Percentiles rank a stretch among this genome's conserved stretches.
These are phyloP conservation scores for Diplogasteroides magnus DNA, from an alignment of 1,140 invertebrate species.

Conservation along the genomic window DNA sequence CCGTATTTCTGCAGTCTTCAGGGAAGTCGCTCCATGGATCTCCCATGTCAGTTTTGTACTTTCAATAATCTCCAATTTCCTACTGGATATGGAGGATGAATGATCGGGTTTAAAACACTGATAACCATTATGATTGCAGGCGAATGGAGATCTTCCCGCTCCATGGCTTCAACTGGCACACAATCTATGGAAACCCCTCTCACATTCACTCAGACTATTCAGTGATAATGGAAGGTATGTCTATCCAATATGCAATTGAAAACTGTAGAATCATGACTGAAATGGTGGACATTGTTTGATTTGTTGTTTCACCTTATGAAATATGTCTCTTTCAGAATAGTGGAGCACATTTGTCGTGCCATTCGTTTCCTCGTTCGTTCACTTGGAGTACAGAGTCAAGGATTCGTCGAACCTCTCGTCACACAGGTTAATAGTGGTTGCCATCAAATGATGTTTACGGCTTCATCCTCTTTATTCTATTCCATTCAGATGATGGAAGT, in stretches of 20 bases:
- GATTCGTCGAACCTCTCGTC: constrained; percentile 74
- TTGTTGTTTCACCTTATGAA: background rate
- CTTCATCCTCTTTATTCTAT: background rate
- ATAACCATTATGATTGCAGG: background rate
- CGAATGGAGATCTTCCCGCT: constrained; percentile 72
- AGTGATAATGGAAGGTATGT: constrained; percentile 8
- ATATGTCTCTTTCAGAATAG: constrained; percentile 63
- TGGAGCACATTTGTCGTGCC: constrained; percentile 84
- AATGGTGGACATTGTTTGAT: too few species aligned
- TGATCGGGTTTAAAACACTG: background rate
- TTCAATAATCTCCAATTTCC: background rate
- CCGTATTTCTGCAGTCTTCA: constrained; percentile 79
- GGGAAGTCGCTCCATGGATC: constrained; percentile 49
- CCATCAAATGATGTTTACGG: background rate
- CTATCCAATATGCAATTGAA: too few species aligned
- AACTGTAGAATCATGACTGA: too few species aligned
- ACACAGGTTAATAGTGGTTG: constrained; percentile 63
- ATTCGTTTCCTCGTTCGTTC: constrained; percentile 81
- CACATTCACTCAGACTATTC: constrained; percentile 8
- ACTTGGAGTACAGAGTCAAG: constrained; percentile 71
- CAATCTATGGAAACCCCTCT: constrained; percentile 8
- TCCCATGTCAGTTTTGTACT: constrained; percentile 30
- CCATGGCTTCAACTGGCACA: constrained; percentile 38
- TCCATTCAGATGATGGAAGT: constrained; percentile 70
- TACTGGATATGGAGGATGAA: background rate